Evolutionary conservation across 2,888 invertebrate genomes (phyloP).

Genomic region (Limenitis camilla): DNA sequence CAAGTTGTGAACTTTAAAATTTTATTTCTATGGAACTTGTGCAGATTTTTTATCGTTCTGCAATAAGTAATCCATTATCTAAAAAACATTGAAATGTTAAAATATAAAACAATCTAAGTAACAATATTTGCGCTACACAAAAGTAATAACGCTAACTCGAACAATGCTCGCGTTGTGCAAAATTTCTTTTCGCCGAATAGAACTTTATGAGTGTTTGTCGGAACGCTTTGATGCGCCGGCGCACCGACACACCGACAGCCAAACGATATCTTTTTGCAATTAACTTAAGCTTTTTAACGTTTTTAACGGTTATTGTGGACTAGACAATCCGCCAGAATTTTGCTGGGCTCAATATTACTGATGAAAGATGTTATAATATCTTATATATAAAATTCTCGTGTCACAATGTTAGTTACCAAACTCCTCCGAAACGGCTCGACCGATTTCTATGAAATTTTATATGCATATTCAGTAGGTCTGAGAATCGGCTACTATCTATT

Average conservation of each 20-base stretch:
- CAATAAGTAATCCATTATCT: background rate
- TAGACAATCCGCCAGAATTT: too few relatives aligned
- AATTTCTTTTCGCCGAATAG: slow-evolving; percentile 66
- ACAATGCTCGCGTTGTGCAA: slow-evolving; percentile 44
- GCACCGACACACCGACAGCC: background rate
- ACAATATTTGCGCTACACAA: slow-evolving; percentile 4
- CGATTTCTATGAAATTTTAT: too few relatives aligned
- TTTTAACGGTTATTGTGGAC: slow-evolving; percentile 8
- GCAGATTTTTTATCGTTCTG: background rate
- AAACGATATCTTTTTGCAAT: slow-evolving; percentile 26
- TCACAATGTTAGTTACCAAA: too few relatives aligned
- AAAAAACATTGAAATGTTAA: background rate
- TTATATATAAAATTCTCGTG: too few relatives aligned
- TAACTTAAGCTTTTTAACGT: slow-evolving; percentile 18
- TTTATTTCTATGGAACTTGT: too few relatives aligned
- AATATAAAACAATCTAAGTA: background rate
- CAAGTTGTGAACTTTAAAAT: too few relatives aligned
- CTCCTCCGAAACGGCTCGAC: too few relatives aligned
- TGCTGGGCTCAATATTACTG: too few relatives aligned
- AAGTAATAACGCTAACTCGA: slow-evolving; percentile 1
- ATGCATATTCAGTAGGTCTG: too few relatives aligned
- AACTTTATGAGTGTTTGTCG: slow-evolving; percentile 53
- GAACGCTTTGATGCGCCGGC: slow-evolving; percentile 41
- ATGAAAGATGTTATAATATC: too few relatives aligned
- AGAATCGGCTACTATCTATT: too few relatives aligned